Base-by-base conservation (phyloP, 2,797 vertebrate species). In the Spheniscus humboldti region DNA sequence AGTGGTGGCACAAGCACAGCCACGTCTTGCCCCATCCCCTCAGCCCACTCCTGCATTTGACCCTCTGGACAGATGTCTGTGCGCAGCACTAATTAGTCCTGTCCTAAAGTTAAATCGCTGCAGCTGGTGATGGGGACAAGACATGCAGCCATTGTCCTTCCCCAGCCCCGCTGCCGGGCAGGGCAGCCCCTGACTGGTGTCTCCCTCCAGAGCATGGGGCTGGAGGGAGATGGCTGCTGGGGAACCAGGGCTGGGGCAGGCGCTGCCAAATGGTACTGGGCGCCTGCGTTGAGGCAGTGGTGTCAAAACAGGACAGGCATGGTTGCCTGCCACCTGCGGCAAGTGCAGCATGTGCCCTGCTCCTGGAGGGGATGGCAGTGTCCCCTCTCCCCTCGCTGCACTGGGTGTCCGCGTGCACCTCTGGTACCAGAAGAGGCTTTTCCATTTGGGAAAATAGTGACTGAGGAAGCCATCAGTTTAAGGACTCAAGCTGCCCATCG, bases 311-410 rank as follows among this genome's bases (percentile, higher is more conserved):
- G 57, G 53, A 16, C 0, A 1, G 63, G 35, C 30, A 18, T 6
- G 0, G 28, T 19, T 39, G 50, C 30, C 78, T 57, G 53, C 33
- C 47, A 5, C 43, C 50, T 9, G 22, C 0, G 0, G 28, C 33
- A 55, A 25, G 11, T 3, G 27, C 57, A 50, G 39, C 16, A 1
- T 9, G 15, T 69, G 48, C 19, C 35, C 56, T 2, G 24, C 45
- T 69, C 1, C 0, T 7, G 10, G 53, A 20, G 41, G 1, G 24
- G 11, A 56, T 1, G 0, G 37, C 0, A 0, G 10, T 33, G 57
- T 53, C 10, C 28, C 35, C 18, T 37, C 59, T 69, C 30, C 18
- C n/a, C 20, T 7, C 0, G 0, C 50, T 53, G 47, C 4, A 2
- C 41, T 53, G n/a, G 6, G 6, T 33, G 35, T 47, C 48, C 2